Base-by-base conservation (phyloP, 2,888 invertebrate species). In the Dinocampus coccinellae region DNA sequence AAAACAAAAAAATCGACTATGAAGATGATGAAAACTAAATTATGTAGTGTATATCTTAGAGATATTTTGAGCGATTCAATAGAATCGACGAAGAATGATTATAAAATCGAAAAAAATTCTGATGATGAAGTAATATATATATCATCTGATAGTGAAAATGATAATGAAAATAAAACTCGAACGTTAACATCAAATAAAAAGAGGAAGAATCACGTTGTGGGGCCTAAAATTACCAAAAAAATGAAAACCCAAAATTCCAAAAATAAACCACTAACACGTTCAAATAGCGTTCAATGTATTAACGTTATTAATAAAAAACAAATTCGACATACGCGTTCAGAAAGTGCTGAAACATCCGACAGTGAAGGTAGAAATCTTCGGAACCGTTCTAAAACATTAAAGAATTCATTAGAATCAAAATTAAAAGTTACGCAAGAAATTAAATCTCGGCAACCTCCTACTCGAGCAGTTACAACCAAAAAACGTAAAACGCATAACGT, bases 31-130 rank as follows among this genome's bases (percentile, higher is more conserved):
- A 60, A 73, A 42, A 83, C 83, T 0, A 84, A 79, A 71, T 62
- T 78, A 13, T 87, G 87, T 57, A 74, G 83, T n/a, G 83, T 87
- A 3, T 81, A 83, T 13, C 68, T 87, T 2, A 82, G 81, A 65
- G 87, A 87, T 69, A 80, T 86, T 3, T 69, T 84, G 0, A 36
- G 36, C 0, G 66, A 73, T 73, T 70, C 63, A 69, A 53, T 29
- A 3, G 20, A 10, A 76, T 55, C 13, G 53, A 74, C 22, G 33
- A 78, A 34, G 70, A 78, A 29, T 53, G 69, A 70, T 13, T 77
- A 78, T 16, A 78, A 76, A 68, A 42, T 80, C 2, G 78, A 81
- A n/a, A 80, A 80, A 20, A 78, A 81, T 58, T 26, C 73, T 2
- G 60, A 81, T 34, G 80, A 77, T 3, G 82, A 82, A 29, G 66